Evolutionary conservation across 2,888 invertebrate genomes (phyloP).

Genomic region (Habroteleia sp.): DNA sequence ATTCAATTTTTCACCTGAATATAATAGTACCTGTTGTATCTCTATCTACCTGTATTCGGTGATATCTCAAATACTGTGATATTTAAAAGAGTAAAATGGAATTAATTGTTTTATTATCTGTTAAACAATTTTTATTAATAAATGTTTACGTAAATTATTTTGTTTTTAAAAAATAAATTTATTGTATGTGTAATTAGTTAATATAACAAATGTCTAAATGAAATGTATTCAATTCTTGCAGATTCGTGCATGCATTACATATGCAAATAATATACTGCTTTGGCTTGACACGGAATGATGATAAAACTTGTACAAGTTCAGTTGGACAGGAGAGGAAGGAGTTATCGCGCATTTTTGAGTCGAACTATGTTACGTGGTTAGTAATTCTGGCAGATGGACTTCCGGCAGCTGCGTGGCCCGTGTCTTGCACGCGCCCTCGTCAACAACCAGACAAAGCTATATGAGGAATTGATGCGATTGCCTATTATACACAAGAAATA

Average conservation of each 20-base stretch:
- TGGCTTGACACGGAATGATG: background rate
- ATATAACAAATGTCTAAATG: too few species aligned
- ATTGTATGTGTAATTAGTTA: too few species aligned
- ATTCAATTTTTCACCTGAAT: background rate
- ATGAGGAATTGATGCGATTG: constrained; percentile 67
- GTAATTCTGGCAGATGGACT: constrained; percentile 77
- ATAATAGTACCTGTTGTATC: constrained; percentile 9
- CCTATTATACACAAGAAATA: too few species aligned
- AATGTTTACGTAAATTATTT: too few species aligned
- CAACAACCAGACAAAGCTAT: constrained; percentile 63
- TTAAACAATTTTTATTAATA: too few species aligned
- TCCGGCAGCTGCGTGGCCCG: constrained; percentile 78
- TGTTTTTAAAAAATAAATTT: too few species aligned
- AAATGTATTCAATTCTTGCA: too few species aligned
- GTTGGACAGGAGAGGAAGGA: constrained; percentile 29
- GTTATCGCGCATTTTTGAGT: constrained; percentile 49
- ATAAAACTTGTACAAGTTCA: constrained; percentile 14
- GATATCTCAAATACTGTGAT: too few species aligned
- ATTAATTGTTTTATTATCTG: too few species aligned
- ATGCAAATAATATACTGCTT: background rate
- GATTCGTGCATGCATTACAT: too few species aligned
- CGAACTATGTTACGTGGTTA: constrained; percentile 69
- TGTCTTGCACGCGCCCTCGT: constrained; percentile 76
- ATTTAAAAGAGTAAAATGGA: too few species aligned
- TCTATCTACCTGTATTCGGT: background rate